Evolutionary conservation across 2,797 vertebrate genomes (phyloP).

Genomic region (Leptatherina wallacei): DNA sequence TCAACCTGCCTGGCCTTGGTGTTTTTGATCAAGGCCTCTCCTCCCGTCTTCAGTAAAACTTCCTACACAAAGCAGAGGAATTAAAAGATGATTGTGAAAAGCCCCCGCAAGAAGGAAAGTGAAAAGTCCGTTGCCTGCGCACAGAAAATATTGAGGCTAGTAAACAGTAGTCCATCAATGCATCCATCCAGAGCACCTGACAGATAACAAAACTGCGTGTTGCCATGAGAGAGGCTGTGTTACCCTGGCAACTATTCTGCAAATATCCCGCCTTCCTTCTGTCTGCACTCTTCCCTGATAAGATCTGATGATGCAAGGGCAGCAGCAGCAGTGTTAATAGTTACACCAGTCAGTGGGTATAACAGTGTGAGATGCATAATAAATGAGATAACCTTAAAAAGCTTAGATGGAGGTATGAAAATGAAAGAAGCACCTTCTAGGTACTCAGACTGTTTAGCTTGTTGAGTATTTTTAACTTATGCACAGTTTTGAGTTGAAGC

Average conservation of each 20-base stretch:
- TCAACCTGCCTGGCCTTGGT: not conserved
- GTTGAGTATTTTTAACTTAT: not conserved
- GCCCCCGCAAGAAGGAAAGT: conserved; percentile 11
- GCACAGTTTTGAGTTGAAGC: not conserved
- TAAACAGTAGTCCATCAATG: conserved; percentile 22
- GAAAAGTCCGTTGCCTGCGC: conserved; percentile 19
- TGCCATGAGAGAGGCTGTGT: conserved; percentile 71
- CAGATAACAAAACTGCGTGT: conserved; percentile 50
- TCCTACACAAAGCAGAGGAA: not conserved
- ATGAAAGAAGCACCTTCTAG: not conserved
- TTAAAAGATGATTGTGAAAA: conserved; percentile 30
- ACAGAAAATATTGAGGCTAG: conserved; percentile 42
- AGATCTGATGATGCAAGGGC: conserved; percentile 74
- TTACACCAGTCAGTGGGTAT: conserved; percentile 59
- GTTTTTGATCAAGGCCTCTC: not conserved
- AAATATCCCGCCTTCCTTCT: conserved; percentile 56
- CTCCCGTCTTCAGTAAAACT: not conserved
- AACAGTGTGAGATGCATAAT: conserved; percentile 9
- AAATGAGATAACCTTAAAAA: conserved; percentile 26
- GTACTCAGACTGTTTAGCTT: conserved; percentile 10
- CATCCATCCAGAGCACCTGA: conserved; percentile 33
- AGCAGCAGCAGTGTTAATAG: conserved; percentile 67
- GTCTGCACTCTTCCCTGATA: conserved; percentile 58
- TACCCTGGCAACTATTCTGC: conserved; percentile 76
- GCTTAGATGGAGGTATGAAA: conserved; percentile 11